Base-by-base conservation (phyloP, 2,888 invertebrate species). In the Caenorhabditis auriculariae region DNA sequence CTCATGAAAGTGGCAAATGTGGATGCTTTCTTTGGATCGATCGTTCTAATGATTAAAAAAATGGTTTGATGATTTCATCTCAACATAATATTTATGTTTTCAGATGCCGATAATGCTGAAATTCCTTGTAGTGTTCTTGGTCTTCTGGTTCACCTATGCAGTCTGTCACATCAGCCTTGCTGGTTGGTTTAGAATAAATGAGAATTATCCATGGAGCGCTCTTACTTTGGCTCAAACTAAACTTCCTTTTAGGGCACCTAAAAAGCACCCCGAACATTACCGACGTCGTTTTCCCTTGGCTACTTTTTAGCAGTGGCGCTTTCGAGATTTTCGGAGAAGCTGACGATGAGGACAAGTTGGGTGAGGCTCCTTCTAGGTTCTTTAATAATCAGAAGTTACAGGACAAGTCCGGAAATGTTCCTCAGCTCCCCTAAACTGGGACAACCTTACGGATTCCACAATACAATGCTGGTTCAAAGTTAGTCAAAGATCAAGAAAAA, bases 281-380 rank as follows among this genome's bases (percentile, higher is more conserved):
- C 4, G 60, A 63, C 27, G 58, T 54, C 24, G 61, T 54, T 15
- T 60, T 66, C 39, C 66, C 70, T 23, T 70, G 70, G 70, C 48
- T 57, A 3, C 45, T 70, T 44, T 70, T 70, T 47, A 65, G 62
- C 37, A 65, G 64, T 32, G 70, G 70, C 19, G 70, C 67, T 3
- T 70, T 70, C 45, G 70, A 70, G 27, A 70, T 70, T 32, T 70
- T 70, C 45, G 70, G 70, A 45, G 70, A 70, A 49, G 57, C 67
- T 3, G 59, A 60, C 19, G 65, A 70, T 6, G 63, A 70, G 7
- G 63, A 65, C 45, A 62, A 65, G 27, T 23, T 51, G 37, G 70
- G 69, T 57, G 1, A 19, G 42, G 27, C 7, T 24, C 28, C 6
- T 21, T 51, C 24, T 39, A 27, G 2, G n/a, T 21, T 29, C 26